Conservation (phyloP, 2,888 invertebrate genomes). For the Phragmatobia fuliginosa region DNA sequence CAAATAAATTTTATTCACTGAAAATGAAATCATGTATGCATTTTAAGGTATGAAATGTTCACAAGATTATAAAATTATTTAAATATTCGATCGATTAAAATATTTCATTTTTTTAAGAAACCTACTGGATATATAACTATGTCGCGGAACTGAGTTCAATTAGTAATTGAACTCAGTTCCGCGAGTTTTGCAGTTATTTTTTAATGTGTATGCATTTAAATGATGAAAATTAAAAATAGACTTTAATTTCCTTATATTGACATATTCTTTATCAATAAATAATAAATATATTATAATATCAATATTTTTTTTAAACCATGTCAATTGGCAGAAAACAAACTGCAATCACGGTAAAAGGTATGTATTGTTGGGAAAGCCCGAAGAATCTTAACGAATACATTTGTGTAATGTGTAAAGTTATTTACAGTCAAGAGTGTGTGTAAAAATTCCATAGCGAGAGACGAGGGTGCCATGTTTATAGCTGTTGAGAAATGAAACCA, state of each 20-base stretch:
- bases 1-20: too few relatives aligned
- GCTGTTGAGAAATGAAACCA: constrained; percentile 77
- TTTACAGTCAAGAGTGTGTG: constrained; percentile 68
- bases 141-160: not conserved
- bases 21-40: too few relatives aligned
- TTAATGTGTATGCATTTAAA: not conserved
- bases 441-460: constrained; percentile 75
- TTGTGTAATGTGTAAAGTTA: constrained; percentile 64
- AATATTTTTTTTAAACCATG: not conserved
- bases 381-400: constrained; percentile 67
- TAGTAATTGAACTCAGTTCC: too few relatives aligned
- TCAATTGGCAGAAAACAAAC: constrained; percentile 3
- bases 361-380: constrained; percentile 62
- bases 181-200: not conserved
- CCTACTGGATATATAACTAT: not conserved
- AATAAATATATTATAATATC: too few relatives aligned
- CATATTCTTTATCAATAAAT: not conserved
- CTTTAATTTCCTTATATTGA: not conserved
- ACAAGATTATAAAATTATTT: too few relatives aligned
- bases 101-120: not conserved
- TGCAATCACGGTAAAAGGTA: constrained; percentile 25
- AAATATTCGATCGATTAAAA: too few relatives aligned
- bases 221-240: not conserved
- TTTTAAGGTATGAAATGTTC: too few relatives aligned
- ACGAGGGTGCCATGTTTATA: constrained; percentile 79